Evolutionary conservation across 2,113 vertebrate genomes (phyloP).

Genomic region (Potamarius usumacintae): DNA sequence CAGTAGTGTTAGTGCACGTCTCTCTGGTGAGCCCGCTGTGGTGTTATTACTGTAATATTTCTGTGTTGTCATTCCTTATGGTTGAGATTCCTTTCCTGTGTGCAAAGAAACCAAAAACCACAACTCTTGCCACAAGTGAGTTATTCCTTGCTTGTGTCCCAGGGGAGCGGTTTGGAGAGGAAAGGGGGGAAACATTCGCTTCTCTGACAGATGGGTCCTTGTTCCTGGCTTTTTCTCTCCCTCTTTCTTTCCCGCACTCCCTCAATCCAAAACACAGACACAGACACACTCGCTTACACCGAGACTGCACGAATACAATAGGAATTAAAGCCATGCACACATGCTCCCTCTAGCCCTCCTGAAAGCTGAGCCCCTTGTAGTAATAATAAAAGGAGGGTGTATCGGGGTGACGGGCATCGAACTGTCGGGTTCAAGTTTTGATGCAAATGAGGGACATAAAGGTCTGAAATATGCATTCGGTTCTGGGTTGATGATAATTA

Average conservation of each 20-base stretch:
- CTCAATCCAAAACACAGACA: slow-evolving; percentile 73
- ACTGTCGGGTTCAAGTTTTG: slow-evolving; percentile 45
- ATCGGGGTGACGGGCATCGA: slow-evolving; percentile 47
- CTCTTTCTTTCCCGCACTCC: slow-evolving; percentile 71
- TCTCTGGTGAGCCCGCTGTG: slow-evolving; percentile 7
- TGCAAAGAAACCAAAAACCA: slow-evolving; percentile 54
- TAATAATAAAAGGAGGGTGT: slow-evolving; percentile 69
- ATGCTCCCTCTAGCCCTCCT: slow-evolving; percentile 71
- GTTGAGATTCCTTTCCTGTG: slow-evolving; percentile 41
- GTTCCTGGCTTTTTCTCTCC: slow-evolving; percentile 76
- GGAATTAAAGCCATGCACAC: slow-evolving; percentile 78
- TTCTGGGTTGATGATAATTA: background rate
- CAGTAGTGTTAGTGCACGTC: background rate
- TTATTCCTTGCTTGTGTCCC: slow-evolving; percentile 71
- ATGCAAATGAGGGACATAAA: slow-evolving; percentile 47
- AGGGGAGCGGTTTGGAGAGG: slow-evolving; percentile 66
- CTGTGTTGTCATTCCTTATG: slow-evolving; percentile 18
- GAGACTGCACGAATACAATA: slow-evolving; percentile 76
- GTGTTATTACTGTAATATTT: slow-evolving; percentile 25
- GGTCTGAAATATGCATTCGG: slow-evolving; percentile 26
- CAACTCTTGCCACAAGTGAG: slow-evolving; percentile 79
- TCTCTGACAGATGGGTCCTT: slow-evolving; percentile 83
- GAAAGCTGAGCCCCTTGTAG: slow-evolving; percentile 78
- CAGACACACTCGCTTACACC: slow-evolving; percentile 68
- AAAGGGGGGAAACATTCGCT: slow-evolving; percentile 70